Evolutionary conservation across 2,888 invertebrate genomes (phyloP).

Genomic region (Lucinisca nassula): DNA sequence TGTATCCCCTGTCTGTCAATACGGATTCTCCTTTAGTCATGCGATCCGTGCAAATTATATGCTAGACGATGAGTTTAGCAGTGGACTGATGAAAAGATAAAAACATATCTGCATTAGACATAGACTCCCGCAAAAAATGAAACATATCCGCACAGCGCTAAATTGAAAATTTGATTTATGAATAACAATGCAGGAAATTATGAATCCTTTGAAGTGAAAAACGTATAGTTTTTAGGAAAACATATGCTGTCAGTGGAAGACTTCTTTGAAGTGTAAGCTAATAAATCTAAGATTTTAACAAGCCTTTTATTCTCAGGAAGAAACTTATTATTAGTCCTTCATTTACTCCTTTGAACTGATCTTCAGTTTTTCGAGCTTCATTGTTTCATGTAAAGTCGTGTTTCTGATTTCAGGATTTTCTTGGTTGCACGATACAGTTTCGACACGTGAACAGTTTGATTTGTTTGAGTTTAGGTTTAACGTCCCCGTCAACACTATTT

Average conservation of each 20-base stretch:
- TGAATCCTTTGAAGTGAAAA: conserved; percentile 7
- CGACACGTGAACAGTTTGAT: too few relatives aligned
- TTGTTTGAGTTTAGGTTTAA: too few relatives aligned
- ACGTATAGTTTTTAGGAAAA: background rate
- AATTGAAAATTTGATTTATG: conserved; percentile 17
- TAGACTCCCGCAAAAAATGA: background rate
- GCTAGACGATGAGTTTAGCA: background rate
- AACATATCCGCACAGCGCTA: conserved; percentile 7
- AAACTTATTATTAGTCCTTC: background rate
- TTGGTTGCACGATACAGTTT: background rate
- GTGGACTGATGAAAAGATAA: conserved; percentile 3
- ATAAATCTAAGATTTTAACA: conserved; percentile 2
- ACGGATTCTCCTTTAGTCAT: background rate
- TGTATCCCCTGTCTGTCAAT: conserved; percentile 8
- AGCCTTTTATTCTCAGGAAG: conserved; percentile 1
- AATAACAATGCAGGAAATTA: conserved; percentile 7
- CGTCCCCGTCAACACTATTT: too few relatives aligned
- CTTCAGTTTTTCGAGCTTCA: background rate
- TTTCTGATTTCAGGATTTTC: background rate
- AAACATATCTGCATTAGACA: conserved; percentile 11
- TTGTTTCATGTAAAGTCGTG: background rate
- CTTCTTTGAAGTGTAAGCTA: background rate
- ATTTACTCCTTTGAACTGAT: background rate
- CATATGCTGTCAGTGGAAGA: conserved; percentile 11
- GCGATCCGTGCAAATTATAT: conserved; percentile 8